Percentiles rank a stretch among this genome's conserved stretches.
Evolutionary conservation across 92 coral and sea anemone genomes (phyloP).

Genomic region (Parazoanthus darwini): DNA sequence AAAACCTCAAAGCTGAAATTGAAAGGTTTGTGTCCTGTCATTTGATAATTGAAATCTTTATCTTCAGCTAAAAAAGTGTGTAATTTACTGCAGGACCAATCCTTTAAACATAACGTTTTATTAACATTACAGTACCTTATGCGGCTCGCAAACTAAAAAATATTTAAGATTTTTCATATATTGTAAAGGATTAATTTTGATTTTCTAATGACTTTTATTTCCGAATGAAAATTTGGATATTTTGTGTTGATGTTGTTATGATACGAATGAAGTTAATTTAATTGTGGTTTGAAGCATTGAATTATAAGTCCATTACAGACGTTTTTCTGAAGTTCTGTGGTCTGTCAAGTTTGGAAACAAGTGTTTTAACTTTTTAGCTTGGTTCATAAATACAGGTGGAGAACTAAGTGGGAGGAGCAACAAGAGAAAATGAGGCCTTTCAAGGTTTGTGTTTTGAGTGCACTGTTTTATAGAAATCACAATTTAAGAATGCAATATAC

Average conservation of each 20-base stretch:
- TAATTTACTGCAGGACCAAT: no score
- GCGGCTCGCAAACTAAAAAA: no score
- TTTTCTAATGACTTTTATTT: no score
- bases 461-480: neutral
- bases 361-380: no score
- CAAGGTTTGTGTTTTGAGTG: constrained; percentile 57
- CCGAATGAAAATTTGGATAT: no score
- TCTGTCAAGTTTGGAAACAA: neutral
- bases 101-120: neutral
- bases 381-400: constrained; percentile 66
- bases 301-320: neutral
- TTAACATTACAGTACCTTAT: neutral
- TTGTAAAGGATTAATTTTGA: no score
- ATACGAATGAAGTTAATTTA: neutral
- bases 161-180: no score
- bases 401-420: constrained; percentile 73
- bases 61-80: neutral
- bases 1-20: constrained; percentile 19
- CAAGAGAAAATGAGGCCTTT: constrained; percentile 88
- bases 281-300: neutral
- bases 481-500: no score
- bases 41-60: neutral
- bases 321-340: neutral
- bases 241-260: no score
- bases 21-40: constrained; percentile 8